Evolutionary conservation across 92 coral and sea anemone genomes (phyloP).

Genomic region (Umimayanthus chanpuru): DNA sequence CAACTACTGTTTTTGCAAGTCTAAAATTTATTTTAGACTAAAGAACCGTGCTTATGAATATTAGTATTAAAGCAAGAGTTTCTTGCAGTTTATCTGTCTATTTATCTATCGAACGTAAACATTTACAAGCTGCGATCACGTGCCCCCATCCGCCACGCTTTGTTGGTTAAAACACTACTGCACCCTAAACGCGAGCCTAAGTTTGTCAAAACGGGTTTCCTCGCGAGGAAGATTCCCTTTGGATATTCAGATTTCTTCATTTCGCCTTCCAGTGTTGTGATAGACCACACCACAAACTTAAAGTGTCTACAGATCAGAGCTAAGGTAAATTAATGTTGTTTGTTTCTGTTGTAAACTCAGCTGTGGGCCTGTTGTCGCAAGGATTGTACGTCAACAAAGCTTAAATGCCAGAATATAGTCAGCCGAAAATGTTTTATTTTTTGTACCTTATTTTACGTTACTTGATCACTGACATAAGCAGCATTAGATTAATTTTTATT

Average conservation of each 20-base stretch:
- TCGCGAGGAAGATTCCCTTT: neutral
- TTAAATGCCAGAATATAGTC: neutral
- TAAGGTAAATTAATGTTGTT: conserved; percentile 14
- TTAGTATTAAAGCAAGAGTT: neutral
- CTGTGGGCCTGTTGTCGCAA: neutral
- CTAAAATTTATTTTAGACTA: neutral
- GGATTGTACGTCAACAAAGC: neutral
- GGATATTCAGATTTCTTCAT: neutral
- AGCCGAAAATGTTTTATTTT: no score
- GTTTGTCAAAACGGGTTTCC: neutral
- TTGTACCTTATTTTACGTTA: no score
- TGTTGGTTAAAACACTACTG: neutral
- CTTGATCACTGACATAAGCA: neutral
- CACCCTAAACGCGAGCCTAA: neutral
- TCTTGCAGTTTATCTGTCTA: neutral
- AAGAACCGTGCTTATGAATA: neutral
- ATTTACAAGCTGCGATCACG: neutral
- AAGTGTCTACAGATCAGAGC: neutral
- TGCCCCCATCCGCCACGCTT: neutral
- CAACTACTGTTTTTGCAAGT: neutral
- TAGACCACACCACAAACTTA: neutral
- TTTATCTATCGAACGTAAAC: neutral
- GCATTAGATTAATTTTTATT: neutral
- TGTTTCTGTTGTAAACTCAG: conserved; percentile 11
- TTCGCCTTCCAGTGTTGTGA: neutral